Base-by-base conservation (phyloP, 2,797 vertebrate genomes). In the Caiman crocodilus region DNA sequence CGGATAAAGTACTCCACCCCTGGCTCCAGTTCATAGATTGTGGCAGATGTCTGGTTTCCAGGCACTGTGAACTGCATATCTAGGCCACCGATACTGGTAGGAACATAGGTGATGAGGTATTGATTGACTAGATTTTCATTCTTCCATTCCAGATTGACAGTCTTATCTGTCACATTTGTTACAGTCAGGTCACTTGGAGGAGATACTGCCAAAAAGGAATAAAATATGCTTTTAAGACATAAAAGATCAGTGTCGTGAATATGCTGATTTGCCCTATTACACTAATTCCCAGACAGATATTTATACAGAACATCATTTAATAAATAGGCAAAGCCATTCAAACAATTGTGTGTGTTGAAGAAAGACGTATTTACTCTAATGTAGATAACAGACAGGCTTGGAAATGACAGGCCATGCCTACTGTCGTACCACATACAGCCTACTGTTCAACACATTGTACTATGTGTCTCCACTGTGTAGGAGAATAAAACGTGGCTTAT, bases 1-100 rank as follows among this genome's bases (percentile, higher is more conserved):
- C 98, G 99, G 96, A 99, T 99, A 16, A 99, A 98, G 80, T 99
- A 99, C 95, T 99, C 99, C 6, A 99, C 98, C 0, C 99, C 99
- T 0, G 99, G 99, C 95, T 99, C 99, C 57, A 99, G 98, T 90
- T 99, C 99, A 5, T 69, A 97, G 90, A 99, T 98, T 14, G 98
- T 99, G 95, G 99, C 97, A 6, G 97, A 97, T 4, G 98, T 99
- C 95, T 98, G 98, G 96, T 99, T 98, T 58, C 99, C 99, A 10
- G 99, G 97, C 4, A 99, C 99, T 0, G 97, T 97, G 96, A 99
- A 98, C 87, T 99, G 98, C 95, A 99, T 96, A 93, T 99, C 99
- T 90, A 99, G 97, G 85, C 99, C 99, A 3, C 98, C 99, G 2
- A 93, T 96, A 6, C 98, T 96, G 2, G 99, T 99, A 28, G 99